Evolutionary conservation across 2,888 invertebrate genomes (phyloP).

Genomic region (Scaptodrosophila latifasciaeformis): DNA sequence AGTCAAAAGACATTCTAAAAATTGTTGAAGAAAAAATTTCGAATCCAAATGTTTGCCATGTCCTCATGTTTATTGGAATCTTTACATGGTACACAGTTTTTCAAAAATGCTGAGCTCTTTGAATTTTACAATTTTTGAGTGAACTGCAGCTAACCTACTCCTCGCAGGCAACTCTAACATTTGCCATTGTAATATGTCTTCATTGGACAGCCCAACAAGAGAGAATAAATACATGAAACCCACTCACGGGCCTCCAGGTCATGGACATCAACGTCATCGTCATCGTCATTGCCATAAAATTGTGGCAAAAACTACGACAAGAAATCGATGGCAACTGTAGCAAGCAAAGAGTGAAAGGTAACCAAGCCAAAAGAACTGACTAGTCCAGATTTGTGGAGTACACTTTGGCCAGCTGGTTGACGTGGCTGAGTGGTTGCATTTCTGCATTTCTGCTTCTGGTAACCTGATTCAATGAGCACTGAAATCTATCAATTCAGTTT

Average conservation of each 20-base stretch:
- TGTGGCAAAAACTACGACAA: constrained; percentile 33
- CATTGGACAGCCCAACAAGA: constrained; percentile 32
- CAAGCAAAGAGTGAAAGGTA: constrained; percentile 49
- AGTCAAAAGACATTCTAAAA: too few relatives aligned
- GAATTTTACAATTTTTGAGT: too few relatives aligned
- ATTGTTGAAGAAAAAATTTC: too few relatives aligned
- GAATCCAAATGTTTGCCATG: too few relatives aligned
- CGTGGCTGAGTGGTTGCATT: constrained; percentile 20
- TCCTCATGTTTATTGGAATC: too few relatives aligned
- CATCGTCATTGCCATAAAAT: constrained; percentile 37
- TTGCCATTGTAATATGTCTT: constrained; percentile 46
- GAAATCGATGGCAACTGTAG: constrained; percentile 41
- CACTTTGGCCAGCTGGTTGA: constrained; percentile 34
- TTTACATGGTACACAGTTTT: too few relatives aligned
- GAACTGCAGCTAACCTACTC: too few relatives aligned
- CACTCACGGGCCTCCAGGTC: constrained; percentile 31
- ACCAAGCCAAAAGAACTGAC: background rate
- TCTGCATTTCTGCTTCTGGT: too few relatives aligned
- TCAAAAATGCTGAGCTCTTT: too few relatives aligned
- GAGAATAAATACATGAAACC: constrained; percentile 11
- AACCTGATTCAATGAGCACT: constrained; percentile 57
- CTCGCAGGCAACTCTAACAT: too few relatives aligned
- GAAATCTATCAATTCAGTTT: constrained; percentile 44
- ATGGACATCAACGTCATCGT: constrained; percentile 43
- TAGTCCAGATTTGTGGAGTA: constrained; percentile 13